Percentiles rank a stretch among this genome's conserved stretches.
These are phyloP conservation scores for Thalassophryne amazonica DNA, from an alignment of 2,797 vertebrate species.

Conservation along the genomic window DNA sequence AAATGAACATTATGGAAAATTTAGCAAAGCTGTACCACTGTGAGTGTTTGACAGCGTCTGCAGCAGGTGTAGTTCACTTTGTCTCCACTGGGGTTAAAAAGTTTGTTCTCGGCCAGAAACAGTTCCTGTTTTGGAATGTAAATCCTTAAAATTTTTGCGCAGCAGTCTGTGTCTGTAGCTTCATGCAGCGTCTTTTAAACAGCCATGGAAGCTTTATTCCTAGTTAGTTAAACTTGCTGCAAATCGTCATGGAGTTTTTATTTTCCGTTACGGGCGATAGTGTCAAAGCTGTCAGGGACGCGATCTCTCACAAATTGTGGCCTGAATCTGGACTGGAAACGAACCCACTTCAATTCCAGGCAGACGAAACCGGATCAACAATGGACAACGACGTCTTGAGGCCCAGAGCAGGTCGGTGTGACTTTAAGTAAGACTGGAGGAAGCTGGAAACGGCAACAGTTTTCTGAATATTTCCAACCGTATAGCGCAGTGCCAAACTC, in stretches of 20 bases:
- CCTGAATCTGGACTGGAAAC: slow-evolving; percentile 34
- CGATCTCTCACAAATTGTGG: slow-evolving; percentile 73
- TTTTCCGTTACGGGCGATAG: slow-evolving; percentile 66
- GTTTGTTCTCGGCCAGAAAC: slow-evolving; percentile 46
- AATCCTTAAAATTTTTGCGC: background rate
- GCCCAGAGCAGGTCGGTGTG: slow-evolving; percentile 48
- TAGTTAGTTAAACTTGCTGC: background rate
- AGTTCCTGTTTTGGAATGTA: slow-evolving; percentile 72
- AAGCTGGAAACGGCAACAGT: background rate
- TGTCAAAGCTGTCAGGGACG: slow-evolving; percentile 69
- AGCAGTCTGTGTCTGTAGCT: background rate
- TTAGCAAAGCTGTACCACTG: no score
- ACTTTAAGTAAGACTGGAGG: background rate
- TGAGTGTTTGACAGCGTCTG: no score
- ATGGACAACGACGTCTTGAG: background rate
- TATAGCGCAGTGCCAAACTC: background rate
- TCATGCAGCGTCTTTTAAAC: accelerated
- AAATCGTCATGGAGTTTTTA: slow-evolving; percentile 69
- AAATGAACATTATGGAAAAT: no score
- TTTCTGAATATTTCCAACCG: background rate
- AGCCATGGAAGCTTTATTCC: background rate
- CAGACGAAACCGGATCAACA: background rate
- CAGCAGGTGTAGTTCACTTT: background rate
- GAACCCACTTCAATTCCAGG: background rate
- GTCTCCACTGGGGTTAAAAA: slow-evolving; percentile 43